Conservation (phyloP, 2,797 vertebrate genomes). For the Anableps anableps region DNA sequence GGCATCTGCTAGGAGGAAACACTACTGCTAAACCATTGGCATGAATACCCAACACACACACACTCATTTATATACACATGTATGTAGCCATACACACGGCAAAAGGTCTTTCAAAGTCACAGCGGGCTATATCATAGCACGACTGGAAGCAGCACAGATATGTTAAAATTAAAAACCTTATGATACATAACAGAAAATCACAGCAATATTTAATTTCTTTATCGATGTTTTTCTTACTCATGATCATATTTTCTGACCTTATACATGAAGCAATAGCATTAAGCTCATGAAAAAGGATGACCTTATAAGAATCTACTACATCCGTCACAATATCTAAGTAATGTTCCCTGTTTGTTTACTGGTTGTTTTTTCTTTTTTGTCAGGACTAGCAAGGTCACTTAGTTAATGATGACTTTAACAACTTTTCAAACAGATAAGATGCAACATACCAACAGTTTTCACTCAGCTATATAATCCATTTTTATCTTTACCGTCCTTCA, state of each 20-base stretch:
- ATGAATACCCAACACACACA: constrained; percentile 14
- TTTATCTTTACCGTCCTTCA: background rate
- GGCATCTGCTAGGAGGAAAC: constrained; percentile 76
- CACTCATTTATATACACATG: constrained; percentile 31
- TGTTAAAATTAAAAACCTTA: background rate
- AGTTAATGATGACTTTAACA: background rate
- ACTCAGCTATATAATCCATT: background rate
- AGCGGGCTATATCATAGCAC: constrained; percentile 1
- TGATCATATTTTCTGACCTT: background rate
- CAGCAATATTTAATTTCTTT: background rate
- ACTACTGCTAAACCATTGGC: constrained; percentile 63
- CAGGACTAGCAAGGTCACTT: background rate
- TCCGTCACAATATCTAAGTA: background rate
- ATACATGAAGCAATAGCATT: background rate
- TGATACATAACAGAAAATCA: background rate
- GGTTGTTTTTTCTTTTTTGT: background rate
- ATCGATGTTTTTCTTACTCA: background rate
- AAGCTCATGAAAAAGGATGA: background rate
- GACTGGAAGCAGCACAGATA: background rate
- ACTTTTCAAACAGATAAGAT: background rate
- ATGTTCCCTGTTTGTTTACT: background rate
- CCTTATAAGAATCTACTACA: background rate
- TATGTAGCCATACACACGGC: constrained; percentile 9
- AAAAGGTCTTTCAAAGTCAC: constrained; percentile 73
- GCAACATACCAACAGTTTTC: background rate